Percentiles rank a stretch among this genome's conserved stretches.
phyloP scores from a whole-genome alignment of 1,140 invertebrate species.

The Diachasmimorpha longicaudata region DNA sequence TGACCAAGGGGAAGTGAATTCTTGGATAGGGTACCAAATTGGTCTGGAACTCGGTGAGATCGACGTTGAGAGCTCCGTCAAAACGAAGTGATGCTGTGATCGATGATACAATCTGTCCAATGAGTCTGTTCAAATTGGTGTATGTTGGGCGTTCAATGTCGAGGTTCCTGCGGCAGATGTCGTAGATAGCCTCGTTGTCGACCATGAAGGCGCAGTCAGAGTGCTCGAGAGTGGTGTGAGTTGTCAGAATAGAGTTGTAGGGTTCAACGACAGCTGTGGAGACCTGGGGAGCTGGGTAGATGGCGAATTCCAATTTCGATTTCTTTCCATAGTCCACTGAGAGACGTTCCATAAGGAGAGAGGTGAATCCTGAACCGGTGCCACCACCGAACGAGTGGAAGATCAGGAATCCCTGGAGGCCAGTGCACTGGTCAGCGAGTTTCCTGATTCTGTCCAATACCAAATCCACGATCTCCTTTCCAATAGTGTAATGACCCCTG shows the following conservation, averaged over 20 bases:
- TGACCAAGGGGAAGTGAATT: slow-evolving; percentile 84
- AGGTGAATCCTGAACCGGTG: neutral
- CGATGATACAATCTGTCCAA: slow-evolving; percentile 86
- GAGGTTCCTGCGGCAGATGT: slow-evolving; percentile 86
- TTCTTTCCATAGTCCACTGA: slow-evolving; percentile 10
- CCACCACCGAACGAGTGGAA: slow-evolving; percentile 13
- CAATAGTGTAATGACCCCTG: slow-evolving; percentile 90
- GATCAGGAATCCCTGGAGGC: slow-evolving; percentile 5
- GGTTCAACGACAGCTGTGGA: slow-evolving; percentile 89
- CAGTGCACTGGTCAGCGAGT: neutral
- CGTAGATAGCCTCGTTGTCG: slow-evolving; percentile 87
- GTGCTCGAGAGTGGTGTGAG: slow-evolving; percentile 81
- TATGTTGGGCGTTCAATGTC: slow-evolving; percentile 86
- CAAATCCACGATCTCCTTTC: slow-evolving; percentile 84
- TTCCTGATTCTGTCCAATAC: slow-evolving; percentile 81
- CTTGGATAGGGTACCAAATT: slow-evolving; percentile 86
- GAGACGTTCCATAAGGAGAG: slow-evolving; percentile 9
- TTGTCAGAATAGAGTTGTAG: slow-evolving; percentile 85
- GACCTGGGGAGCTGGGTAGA: slow-evolving; percentile 89
- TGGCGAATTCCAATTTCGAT: slow-evolving; percentile 76
- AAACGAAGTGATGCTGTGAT: slow-evolving; percentile 87
- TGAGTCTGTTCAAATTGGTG: slow-evolving; percentile 81
- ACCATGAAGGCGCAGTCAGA: slow-evolving; percentile 89
- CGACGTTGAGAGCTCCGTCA: slow-evolving; percentile 89
- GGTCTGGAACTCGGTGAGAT: slow-evolving; percentile 90